Evolutionary conservation across 2,113 vertebrate species (phyloP), one percentile per base, ranked within the genome.

Genomic region (Corythaixoides concolor): DNA sequence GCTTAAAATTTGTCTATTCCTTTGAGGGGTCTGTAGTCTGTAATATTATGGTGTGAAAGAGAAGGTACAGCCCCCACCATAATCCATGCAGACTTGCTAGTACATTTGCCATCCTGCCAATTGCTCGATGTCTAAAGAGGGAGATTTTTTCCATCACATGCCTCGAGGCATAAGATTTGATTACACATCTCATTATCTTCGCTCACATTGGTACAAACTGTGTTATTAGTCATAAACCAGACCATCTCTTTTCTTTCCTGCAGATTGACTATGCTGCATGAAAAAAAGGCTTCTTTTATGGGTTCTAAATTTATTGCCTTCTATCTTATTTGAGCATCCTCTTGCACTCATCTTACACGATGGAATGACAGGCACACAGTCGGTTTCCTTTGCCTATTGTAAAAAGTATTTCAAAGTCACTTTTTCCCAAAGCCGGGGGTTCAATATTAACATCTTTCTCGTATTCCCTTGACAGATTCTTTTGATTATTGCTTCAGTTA

Each of bases 401-500:
- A 77, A 90, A 90, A 93, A 66, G 27, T 32, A 9, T 70, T 90
- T 89, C 33, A 41, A 41, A 72, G 75, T 75, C 66, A 37, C 62
- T 80, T 87, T 81, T 90, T 81, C 75, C 63, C 55, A 68, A 86
- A 55, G 23, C 59, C 52, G 49, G 0, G 39, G 21, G 39, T 37
- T 91, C 76, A 43, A 23, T 26, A 43, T 43, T n/a, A 70, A 64
- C 58, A 30, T 72, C 55, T 86, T 59, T 81, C 24, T 89, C 83
- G 13, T 16, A 1, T 90, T 97, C 50, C 58, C 39, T 89, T 97
- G 96, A 85, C 97, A 99, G 99, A 98, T 99, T 68, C 89, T 99
- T 59, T 91, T 99, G 95, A 99, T 99, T 95, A 79, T 99, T 55
- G 99, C 98, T 9, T 99, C 99, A 15, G 98, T 99, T 32, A 98